phyloP scores from a whole-genome alignment of 2,113 vertebrate genomes.

The Hylia prasina region DNA sequence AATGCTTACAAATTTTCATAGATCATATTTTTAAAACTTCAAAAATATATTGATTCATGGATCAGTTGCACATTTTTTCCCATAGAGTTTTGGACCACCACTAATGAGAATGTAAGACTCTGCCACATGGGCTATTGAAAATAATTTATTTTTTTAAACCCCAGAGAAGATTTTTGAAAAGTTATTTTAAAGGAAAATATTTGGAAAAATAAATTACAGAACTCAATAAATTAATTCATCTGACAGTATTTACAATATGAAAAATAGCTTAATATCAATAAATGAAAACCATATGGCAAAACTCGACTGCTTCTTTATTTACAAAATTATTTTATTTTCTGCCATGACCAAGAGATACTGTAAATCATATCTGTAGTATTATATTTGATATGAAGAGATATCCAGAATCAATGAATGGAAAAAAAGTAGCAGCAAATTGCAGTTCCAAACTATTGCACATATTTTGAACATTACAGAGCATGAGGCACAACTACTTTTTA shows the following conservation, averaged over 20 bases:
- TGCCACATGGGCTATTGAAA: background rate
- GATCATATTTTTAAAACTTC: background rate
- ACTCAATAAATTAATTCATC: background rate
- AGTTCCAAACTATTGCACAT: background rate
- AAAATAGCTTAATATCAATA: background rate
- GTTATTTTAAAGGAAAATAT: rapidly evolving
- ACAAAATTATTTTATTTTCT: background rate
- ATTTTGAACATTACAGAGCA: background rate
- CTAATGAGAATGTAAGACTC: background rate
- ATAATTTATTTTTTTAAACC: background rate
- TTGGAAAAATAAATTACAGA: background rate
- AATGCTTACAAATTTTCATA: background rate
- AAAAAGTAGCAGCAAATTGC: background rate
- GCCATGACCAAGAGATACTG: background rate
- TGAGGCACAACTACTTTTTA: background rate
- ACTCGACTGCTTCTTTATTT: background rate
- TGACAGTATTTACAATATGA: background rate
- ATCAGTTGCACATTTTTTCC: background rate
- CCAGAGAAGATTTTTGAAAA: background rate
- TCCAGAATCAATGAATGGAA: background rate
- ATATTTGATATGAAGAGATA: background rate
- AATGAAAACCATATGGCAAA: background rate
- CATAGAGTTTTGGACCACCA: background rate
- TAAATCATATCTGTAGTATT: background rate
- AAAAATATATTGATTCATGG: background rate